Evolutionary conservation across 2,888 invertebrate species (phyloP).

Genomic region (Melanophora roralis): DNA sequence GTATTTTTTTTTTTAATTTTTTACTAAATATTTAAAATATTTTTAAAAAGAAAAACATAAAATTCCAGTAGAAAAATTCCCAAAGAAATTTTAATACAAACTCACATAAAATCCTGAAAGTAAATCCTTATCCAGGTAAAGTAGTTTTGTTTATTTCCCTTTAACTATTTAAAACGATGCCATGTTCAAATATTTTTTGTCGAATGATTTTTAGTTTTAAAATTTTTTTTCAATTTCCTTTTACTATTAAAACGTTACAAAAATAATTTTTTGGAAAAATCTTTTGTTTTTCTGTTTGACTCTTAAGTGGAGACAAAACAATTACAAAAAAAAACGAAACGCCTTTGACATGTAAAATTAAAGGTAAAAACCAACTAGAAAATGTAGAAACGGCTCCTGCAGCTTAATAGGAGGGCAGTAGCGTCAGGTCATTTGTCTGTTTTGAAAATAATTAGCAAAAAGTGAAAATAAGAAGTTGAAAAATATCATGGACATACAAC

Average conservation of each 20-base stretch:
- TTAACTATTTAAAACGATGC: too few relatives aligned
- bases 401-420: too few relatives aligned
- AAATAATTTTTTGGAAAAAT: background rate
- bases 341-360: constrained; percentile 35
- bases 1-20: too few relatives aligned
- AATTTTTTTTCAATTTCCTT: too few relatives aligned
- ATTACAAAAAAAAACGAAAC: constrained; percentile 1
- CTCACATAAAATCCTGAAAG: background rate
- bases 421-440: too few relatives aligned
- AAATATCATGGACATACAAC: too few relatives aligned
- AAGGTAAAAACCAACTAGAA: constrained; percentile 5
- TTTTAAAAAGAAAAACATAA: background rate
- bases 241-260: background rate
- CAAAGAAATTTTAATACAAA: background rate
- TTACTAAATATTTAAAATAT: background rate
- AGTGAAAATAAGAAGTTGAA: background rate
- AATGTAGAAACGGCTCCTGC: background rate
- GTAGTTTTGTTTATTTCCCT: too few relatives aligned
- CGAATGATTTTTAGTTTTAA: too few relatives aligned
- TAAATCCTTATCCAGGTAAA: background rate
- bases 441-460: background rate
- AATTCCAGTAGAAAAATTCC: background rate
- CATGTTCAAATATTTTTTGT: background rate
- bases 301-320: background rate
- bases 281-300: background rate